Percentiles rank a stretch among this genome's conserved stretches.
phyloP scores from a whole-genome alignment of 2,797 vertebrate genomes.

The Odontamblyopus lacepedii region DNA sequence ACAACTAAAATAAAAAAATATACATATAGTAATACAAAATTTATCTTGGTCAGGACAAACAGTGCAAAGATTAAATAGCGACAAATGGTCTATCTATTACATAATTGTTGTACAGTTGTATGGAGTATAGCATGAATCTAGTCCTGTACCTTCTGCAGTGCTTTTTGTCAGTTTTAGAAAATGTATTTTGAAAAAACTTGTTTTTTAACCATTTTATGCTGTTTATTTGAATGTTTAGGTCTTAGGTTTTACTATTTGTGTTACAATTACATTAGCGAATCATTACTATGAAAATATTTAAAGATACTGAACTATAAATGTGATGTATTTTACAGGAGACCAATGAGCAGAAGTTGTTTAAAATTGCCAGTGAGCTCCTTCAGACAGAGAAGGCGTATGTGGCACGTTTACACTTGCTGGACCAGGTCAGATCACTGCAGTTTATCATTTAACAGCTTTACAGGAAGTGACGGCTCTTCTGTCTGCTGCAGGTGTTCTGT shows the following conservation, averaged over 20 bases:
- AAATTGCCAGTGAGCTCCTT: conserved; percentile 95
- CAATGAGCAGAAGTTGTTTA: conserved; percentile 93
- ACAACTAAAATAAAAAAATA: too few relatives aligned
- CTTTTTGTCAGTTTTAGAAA: too few relatives aligned
- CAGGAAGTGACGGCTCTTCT: neutral
- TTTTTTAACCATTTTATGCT: too few relatives aligned
- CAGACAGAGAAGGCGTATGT: conserved; percentile 96
- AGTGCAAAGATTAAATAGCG: too few relatives aligned
- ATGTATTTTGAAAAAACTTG: too few relatives aligned
- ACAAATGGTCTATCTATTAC: too few relatives aligned
- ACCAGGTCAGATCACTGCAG: conserved; percentile 78
- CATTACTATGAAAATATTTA: neutral
- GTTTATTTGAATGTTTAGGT: neutral
- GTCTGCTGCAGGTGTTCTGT: conserved; percentile 84
- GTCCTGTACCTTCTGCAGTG: too few relatives aligned
- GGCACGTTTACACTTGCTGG: conserved; percentile 87
- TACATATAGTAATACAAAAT: too few relatives aligned
- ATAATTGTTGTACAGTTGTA: too few relatives aligned
- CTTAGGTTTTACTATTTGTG: neutral
- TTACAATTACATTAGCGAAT: neutral
- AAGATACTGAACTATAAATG: neutral
- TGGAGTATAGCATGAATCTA: too few relatives aligned
- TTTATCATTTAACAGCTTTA: neutral
- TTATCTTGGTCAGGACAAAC: too few relatives aligned
- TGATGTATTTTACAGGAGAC: conserved; percentile 82